phyloP scores from a whole-genome alignment of 2,797 vertebrate species.

The Acanthiza pusilla region DNA sequence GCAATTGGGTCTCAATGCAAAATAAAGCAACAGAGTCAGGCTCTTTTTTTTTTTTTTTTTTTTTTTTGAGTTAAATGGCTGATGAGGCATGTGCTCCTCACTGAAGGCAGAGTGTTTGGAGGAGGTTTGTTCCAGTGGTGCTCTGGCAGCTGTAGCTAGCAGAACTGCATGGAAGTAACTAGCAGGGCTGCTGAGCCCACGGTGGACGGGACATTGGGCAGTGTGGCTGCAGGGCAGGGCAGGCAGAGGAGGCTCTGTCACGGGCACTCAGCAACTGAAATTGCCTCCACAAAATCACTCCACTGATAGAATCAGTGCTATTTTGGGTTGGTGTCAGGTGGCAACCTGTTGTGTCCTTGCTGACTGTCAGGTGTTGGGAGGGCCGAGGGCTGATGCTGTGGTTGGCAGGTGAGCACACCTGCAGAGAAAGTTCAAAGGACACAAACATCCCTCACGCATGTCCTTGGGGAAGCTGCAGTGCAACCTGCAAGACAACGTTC shows the following conservation, averaged over 20 bases:
- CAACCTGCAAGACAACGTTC: fast-evolving
- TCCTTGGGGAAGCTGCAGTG: background rate
- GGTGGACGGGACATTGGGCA: background rate
- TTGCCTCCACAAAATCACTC: background rate
- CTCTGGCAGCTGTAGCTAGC: background rate
- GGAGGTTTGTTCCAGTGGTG: background rate
- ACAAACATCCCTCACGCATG: background rate
- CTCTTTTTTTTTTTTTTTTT: background rate
- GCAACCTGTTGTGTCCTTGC: background rate
- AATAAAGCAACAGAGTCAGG: background rate
- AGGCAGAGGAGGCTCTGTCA: background rate
- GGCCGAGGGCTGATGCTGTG: background rate
- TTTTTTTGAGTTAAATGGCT: background rate
- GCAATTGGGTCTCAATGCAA: background rate
- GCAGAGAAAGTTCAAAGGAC: background rate
- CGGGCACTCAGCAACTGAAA: background rate
- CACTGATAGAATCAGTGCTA: fast-evolving
- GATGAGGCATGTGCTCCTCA: background rate
- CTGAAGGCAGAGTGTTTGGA: background rate
- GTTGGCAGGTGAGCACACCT: background rate
- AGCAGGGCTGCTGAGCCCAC: fast-evolving
- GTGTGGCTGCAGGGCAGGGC: background rate
- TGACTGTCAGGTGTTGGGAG: background rate
- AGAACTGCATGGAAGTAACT: background rate
- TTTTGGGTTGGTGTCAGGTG: fast-evolving